phyloP scores from a whole-genome alignment of 1,140 invertebrate genomes.

The Drosophila parabipectinata region DNA sequence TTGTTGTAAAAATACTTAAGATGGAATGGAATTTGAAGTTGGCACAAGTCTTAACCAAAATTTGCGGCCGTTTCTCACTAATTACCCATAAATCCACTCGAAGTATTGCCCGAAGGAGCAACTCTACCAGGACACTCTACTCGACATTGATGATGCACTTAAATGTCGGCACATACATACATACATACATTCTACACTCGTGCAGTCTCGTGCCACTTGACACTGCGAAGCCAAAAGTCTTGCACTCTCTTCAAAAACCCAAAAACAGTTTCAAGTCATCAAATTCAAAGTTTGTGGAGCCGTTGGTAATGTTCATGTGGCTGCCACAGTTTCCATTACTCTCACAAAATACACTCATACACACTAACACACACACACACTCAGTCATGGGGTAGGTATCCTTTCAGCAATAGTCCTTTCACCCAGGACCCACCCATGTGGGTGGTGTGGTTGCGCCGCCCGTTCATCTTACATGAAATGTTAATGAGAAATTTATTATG shows the following conservation, averaged over 20 bases:
- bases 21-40: not conserved
- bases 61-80: slow-evolving; percentile 6
- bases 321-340: slow-evolving; percentile 42
- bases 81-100: slow-evolving; percentile 40
- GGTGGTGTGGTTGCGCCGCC: slow-evolving; percentile 18
- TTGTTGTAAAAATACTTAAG: not conserved
- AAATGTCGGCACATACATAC: slow-evolving; percentile 28
- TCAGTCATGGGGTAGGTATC: not conserved
- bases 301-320: slow-evolving; percentile 21
- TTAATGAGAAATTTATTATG: slow-evolving; percentile 66
- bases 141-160: slow-evolving; percentile 43
- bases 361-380: slow-evolving; percentile 3
- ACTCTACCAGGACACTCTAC: slow-evolving; percentile 14
- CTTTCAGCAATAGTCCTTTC: not conserved
- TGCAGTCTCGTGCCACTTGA: slow-evolving; percentile 36
- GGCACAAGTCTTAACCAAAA: not conserved
- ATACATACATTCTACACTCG: slow-evolving; percentile 11
- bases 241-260: slow-evolving; percentile 30
- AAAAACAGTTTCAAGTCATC: slow-evolving; percentile 55
- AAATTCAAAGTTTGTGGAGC: slow-evolving; percentile 48
- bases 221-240: slow-evolving; percentile 57
- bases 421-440: not conserved
- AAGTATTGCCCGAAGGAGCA: slow-evolving; percentile 1
- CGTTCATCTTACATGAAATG: slow-evolving; percentile 58
- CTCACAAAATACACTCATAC: slow-evolving; percentile 3